Conservation (phyloP, 2,797 vertebrate species). For the Acrossocheilus fasciatus region DNA sequence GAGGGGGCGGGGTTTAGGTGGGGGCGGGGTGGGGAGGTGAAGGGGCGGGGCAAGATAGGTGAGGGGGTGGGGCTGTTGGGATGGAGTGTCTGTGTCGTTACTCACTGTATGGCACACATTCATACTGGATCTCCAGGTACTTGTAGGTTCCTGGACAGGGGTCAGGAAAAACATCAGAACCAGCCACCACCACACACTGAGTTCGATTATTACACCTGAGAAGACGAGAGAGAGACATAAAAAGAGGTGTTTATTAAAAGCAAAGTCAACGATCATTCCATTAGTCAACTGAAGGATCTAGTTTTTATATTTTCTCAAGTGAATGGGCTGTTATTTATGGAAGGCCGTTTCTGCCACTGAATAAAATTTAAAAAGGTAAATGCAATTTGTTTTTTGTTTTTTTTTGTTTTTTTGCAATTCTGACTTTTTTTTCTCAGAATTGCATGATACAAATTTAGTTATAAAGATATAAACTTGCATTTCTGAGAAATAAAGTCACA, state of each 20-base stretch:
- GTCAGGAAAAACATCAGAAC: conserved; percentile 92
- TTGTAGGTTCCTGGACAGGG: conserved; percentile 95
- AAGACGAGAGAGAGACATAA: conserved; percentile 32
- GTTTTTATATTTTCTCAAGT: not conserved
- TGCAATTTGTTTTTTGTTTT: not conserved
- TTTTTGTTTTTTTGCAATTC: not conserved
- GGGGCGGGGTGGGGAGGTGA: conserved; percentile 31
- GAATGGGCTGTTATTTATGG: not conserved
- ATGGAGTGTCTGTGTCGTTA: conserved; percentile 70
- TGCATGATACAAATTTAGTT: not conserved
- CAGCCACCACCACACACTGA: conserved; percentile 92
- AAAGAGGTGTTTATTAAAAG: conserved; percentile 33
- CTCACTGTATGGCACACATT: conserved; percentile 97
- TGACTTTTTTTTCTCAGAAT: not conserved
- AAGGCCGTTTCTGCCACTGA: not conserved
- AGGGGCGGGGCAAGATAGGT: conserved; percentile 20
- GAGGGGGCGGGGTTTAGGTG: conserved; percentile 17
- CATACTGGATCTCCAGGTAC: conserved; percentile 95
- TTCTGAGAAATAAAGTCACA: too few relatives aligned
- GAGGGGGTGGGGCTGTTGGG: conserved; percentile 53
- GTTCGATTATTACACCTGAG: conserved; percentile 91
- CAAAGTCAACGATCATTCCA: conserved; percentile 34
- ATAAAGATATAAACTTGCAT: too few relatives aligned
- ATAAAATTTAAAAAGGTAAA: not conserved
- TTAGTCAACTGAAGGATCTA: conserved; percentile 36